A percentile compares a stretch with the other conserved stretches of the same genome.
These are phyloP conservation scores for Antitype chi DNA, from an alignment of 2,888 invertebrate genomes.

Conservation along the genomic window DNA sequence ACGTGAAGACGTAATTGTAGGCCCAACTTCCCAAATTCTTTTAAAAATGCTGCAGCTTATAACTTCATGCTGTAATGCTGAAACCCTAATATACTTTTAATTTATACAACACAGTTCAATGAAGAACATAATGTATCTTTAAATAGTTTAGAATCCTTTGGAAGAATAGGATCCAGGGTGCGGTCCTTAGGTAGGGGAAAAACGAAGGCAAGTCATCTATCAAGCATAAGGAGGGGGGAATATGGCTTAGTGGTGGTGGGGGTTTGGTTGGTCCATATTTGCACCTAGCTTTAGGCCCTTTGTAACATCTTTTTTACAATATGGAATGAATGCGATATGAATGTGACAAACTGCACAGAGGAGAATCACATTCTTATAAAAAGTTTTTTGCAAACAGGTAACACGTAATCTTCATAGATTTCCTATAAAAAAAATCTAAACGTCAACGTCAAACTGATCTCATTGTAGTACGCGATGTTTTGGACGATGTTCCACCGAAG, in stretches of 20 bases:
- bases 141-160: no score
- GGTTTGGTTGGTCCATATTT: no score
- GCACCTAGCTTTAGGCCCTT: no score
- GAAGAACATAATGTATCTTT: neutral
- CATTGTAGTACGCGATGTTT: slow-evolving; percentile 21
- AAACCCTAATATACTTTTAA: neutral
- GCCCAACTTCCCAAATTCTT: neutral
- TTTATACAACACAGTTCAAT: neutral
- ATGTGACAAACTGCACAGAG: neutral
- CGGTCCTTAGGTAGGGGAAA: neutral
- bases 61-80: neutral
- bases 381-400: neutral
- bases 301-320: no score
- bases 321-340: no score
- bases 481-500: slow-evolving; percentile 24
- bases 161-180: neutral
- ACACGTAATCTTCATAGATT: no score
- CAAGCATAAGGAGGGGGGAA: neutral
- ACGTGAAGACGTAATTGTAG: neutral
- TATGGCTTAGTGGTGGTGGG: neutral
- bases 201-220: neutral
- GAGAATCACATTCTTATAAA: neutral
- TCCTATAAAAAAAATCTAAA: slow-evolving; percentile 9
- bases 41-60: neutral
- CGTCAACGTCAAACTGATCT: slow-evolving; percentile 15